A percentile compares a stretch with the other conserved stretches of the same genome.
Evolutionary conservation across 2,888 invertebrate species (phyloP).

Genomic region (Brenthis hecate): DNA sequence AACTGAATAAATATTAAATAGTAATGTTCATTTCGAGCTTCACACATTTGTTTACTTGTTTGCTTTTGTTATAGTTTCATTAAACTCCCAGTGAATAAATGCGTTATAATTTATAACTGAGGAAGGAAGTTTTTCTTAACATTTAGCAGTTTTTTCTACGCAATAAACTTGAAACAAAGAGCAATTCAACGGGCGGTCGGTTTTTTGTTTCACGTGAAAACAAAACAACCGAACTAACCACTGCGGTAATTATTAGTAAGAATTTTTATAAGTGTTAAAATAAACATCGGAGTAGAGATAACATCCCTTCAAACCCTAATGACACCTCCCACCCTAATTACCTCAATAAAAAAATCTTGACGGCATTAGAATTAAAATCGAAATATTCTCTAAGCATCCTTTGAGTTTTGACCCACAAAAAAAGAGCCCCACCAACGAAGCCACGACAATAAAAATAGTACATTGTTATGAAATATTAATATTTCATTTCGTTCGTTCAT

Average conservation of each 20-base stretch:
- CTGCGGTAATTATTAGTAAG: conserved; percentile 33
- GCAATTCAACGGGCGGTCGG: conserved; percentile 8
- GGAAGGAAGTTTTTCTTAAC: conserved; percentile 5
- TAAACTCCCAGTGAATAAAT: conserved; percentile 12
- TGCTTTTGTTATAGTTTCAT: conserved; percentile 27
- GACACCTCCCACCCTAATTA: conserved; percentile 48
- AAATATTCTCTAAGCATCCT: neutral
- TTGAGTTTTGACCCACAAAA: neutral
- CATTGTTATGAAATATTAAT: conserved; percentile 69
- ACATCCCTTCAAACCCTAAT: conserved; percentile 49
- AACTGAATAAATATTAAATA: conserved; percentile 64
- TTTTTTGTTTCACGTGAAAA: conserved; percentile 27
- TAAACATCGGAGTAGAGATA: conserved; percentile 31
- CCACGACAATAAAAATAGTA: conserved; percentile 74
- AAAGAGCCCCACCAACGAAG: conserved; percentile 53
- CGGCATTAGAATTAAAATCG: neutral
- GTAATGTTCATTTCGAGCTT: conserved; percentile 58
- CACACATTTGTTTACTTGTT: conserved; percentile 51
- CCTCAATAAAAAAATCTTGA: conserved; percentile 22
- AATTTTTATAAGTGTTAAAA: conserved; percentile 38
- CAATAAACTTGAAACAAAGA: conserved; percentile 33
- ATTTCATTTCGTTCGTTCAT: conserved; percentile 69
- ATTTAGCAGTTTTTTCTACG: conserved; percentile 24
- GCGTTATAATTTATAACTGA: neutral
- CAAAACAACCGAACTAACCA: conserved; percentile 34